Evolutionary conservation across 2,888 invertebrate species (phyloP), one percentile per base, ranked within the genome.

Genomic region (Tribolium freemani): DNA sequence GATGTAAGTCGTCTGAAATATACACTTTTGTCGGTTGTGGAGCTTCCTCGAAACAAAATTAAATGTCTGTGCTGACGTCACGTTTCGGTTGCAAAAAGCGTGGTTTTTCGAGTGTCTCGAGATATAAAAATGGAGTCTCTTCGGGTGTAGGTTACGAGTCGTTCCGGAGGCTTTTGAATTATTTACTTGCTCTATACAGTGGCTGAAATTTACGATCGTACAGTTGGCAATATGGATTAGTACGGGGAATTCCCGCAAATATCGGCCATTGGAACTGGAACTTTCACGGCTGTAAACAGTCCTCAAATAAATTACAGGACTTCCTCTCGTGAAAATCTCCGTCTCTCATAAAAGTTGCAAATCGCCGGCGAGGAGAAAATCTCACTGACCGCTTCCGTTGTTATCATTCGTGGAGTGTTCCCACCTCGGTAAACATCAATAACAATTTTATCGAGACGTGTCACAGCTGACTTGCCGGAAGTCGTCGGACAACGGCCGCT

Each of bases 231-330:
- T 63, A 63, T 50, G 64, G 64, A 64, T 64, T 64, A 64, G 54
- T 51, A 31, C 51, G 45, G 64, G 38, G 54, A 63, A 31, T 63
- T 44, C 26, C 46, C 54, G 54, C 20, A 30, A 30, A 61, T 48
- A 61, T 26, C 30, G 30, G 50, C 20, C 54, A 45, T 54, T 26
- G 58, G 63, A 71, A 71, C 58, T n/a, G n/a, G n/a, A n/a, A n/a
- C n/a, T 71, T 66, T 64, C 30, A 45, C 20, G 64, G 57, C 56
- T 38, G 68, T 72, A 72, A 72, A 72, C 72, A 72, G 58, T 50
- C 54, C 48, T 54, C 50, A 61, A 68, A 72, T 72, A 72, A 72
- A 72, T 72, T 60, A 44, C 44, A 6, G 26, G 53, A 64, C 53
- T 64, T 64, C 51, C 57, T 26, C 54, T 21, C 16, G 26, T 10